Percentiles rank a stretch among this genome's conserved stretches.
These are phyloP conservation scores for Colletes gigas DNA, from an alignment of 1,140 invertebrate species.

Conservation along the genomic window DNA sequence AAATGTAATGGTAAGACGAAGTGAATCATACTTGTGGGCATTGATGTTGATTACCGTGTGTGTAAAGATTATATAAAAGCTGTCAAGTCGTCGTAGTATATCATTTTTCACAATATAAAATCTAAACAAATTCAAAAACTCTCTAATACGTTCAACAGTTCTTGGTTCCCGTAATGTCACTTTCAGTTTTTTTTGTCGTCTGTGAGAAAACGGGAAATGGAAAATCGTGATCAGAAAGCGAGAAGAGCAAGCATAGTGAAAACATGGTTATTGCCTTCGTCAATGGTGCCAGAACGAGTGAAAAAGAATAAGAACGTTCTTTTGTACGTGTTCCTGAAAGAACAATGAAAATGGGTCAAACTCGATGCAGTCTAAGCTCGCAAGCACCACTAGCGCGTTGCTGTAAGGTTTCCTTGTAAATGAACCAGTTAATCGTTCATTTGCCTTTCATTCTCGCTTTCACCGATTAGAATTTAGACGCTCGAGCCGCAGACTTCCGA, in stretches of 20 bases:
- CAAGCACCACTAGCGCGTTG: conserved; percentile 6
- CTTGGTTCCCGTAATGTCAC: too few relatives aligned
- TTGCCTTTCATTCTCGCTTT: conserved; percentile 54
- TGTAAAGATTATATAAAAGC: too few relatives aligned
- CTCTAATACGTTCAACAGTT: too few relatives aligned
- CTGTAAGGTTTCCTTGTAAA: conserved; percentile 38
- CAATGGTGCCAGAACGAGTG: background rate
- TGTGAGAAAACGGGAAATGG: background rate
- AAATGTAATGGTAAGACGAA: too few relatives aligned
- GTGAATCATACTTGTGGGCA: too few relatives aligned
- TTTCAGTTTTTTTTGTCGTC: background rate
- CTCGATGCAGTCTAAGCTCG: background rate
- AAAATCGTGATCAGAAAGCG: background rate
- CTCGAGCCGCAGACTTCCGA: conserved; percentile 8
- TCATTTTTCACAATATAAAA: too few relatives aligned
- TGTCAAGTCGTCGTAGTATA: too few relatives aligned
- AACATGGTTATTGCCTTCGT: too few relatives aligned
- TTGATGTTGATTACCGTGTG: too few relatives aligned
- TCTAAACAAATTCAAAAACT: too few relatives aligned
- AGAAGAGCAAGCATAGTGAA: background rate
- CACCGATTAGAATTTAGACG: conserved; percentile 25
- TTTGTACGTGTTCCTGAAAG: background rate
- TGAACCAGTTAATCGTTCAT: conserved; percentile 34
- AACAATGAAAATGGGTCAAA: conserved; percentile 30
- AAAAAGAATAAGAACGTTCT: background rate